A percentile compares a stretch with the other conserved stretches of the same genome.
phyloP scores from a whole-genome alignment of 2,888 invertebrate species.

The Meiosimyza platycephala region DNA sequence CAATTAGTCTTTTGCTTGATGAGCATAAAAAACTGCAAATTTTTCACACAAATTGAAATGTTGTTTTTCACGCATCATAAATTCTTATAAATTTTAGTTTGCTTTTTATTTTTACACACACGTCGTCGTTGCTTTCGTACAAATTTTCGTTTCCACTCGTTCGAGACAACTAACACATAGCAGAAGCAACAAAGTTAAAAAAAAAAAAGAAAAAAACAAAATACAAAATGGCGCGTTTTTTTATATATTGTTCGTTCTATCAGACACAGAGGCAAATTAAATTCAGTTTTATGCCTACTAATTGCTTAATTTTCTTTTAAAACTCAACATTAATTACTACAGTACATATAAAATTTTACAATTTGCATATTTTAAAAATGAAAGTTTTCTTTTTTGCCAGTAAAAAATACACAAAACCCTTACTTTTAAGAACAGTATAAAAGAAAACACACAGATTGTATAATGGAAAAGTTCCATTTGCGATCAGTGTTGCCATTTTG shows the following conservation, averaged over 20 bases:
- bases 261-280: background rate
- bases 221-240: conserved; percentile 52
- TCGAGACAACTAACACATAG: conserved; percentile 12
- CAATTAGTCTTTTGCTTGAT: too few species aligned
- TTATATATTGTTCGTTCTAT: conserved; percentile 26
- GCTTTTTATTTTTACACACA: conserved; percentile 8
- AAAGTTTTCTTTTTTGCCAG: background rate
- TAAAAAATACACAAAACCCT: background rate
- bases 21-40: too few species aligned
- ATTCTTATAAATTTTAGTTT: too few species aligned
- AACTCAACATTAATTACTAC: background rate
- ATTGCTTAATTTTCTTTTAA: background rate
- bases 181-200: conserved; percentile 14
- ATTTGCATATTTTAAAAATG: background rate
- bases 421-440: background rate
- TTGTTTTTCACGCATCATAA: too few species aligned
- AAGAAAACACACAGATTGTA: conserved; percentile 28
- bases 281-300: too few species aligned
- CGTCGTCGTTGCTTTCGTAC: conserved; percentile 15
- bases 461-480: conserved; percentile 46
- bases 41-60: too few species aligned
- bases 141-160: conserved; percentile 1
- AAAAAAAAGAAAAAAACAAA: conserved; percentile 37
- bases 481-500: too few species aligned
- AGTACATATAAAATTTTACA: background rate